Evolutionary conservation across 1,140 invertebrate genomes (phyloP), one percentile per base, ranked within the genome.

Genomic region (Thaumatotibia leucotreta): DNA sequence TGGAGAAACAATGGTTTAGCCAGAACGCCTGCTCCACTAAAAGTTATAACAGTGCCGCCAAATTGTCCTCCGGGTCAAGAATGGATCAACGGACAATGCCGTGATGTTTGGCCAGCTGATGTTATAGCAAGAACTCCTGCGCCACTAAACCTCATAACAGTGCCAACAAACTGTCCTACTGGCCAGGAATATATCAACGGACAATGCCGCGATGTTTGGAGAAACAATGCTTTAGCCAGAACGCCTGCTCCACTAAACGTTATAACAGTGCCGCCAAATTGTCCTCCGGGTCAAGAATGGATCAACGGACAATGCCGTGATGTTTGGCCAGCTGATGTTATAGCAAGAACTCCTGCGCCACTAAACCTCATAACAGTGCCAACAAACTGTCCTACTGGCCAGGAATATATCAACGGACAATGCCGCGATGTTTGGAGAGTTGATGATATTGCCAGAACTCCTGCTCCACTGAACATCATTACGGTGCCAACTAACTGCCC

Each of bases 121-220:
- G 17, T 14, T 39, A 39, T 39, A 14, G 35, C 4, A 4, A 17
- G 35, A 20, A 62, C 29, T 2, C 5, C 31, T 0, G 27, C 31
- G 3, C 31, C 45, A 6, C 14, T 45, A 10, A 64, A 64, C 14
- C n/a, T 64, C 0, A 33, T 64, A 0, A 68, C 66, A 9, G 72
- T 73, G 1, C 76, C 76, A 27, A 65, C 71, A 2, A 80, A 75
- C 20, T 80, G 77, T 35, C 71, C 63, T 1, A 8, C 64, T 10
- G 78, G 78, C 4, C 75, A 80, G 58, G 49, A 68, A 32, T 71
- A 50, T 32, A 54, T 77, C 11, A 77, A 80, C 50, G 72, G 75
- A 23, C 22, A 66, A 22, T 79, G 77, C 24, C 73, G 77, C 8
- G 71, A 77, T 9, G 35, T 77, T 8, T 79, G 77, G 77, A 67